phyloP scores from a whole-genome alignment of 2,888 invertebrate genomes.

The Metallyticus violacea region DNA sequence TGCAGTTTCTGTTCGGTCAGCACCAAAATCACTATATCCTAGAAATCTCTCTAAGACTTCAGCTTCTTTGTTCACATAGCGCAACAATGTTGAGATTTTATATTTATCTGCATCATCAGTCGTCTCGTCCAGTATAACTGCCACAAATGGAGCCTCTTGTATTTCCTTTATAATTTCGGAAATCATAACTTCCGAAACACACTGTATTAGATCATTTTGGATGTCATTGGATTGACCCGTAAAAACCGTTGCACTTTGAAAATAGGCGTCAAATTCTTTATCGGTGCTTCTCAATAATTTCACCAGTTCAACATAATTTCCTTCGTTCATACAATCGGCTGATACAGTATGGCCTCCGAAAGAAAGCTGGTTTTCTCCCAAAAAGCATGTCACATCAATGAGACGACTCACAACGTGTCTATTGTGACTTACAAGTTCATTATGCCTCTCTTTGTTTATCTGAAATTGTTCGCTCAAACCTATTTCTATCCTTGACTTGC shows the following conservation, averaged over 20 bases:
- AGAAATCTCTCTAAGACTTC: neutral
- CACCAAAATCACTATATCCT: neutral
- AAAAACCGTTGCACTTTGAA: neutral
- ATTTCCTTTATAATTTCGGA: neutral
- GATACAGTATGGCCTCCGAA: too few species aligned
- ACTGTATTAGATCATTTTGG: neutral
- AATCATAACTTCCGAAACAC: neutral
- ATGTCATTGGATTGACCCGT: neutral
- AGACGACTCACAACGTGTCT: neutral
- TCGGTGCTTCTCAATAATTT: neutral
- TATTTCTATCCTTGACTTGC: neutral
- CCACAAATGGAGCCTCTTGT: neutral
- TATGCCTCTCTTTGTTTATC: neutral
- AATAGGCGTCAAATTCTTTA: neutral
- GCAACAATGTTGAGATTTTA: neutral
- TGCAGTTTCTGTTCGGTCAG: neutral
- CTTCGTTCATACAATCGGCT: neutral
- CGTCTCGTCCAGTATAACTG: neutral
- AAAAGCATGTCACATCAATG: too few species aligned
- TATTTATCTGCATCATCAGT: neutral
- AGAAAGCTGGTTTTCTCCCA: neutral
- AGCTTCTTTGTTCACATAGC: too few species aligned
- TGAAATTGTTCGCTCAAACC: neutral
- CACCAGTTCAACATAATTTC: neutral
- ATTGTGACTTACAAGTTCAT: neutral